These are phyloP conservation scores for Atethmia centrago DNA, from an alignment of 2,888 invertebrate genomes.

Conservation along the genomic window DNA sequence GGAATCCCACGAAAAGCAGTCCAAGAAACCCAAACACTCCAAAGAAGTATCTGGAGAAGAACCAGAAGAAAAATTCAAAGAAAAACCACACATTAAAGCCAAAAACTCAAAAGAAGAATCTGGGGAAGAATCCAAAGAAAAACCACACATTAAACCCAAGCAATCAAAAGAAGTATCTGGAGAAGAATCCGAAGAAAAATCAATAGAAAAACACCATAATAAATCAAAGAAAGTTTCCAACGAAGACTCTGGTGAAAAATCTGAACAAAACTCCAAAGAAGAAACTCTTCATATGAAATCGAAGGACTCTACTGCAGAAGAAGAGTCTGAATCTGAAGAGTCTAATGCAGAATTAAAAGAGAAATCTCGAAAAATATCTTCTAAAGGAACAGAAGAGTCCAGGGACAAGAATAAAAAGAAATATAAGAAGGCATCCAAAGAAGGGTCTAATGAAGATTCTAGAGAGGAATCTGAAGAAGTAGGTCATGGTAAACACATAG, in stretches of 20 bases:
- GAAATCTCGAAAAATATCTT: conserved; percentile 19
- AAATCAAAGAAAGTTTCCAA: neutral
- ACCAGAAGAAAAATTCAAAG: conserved; percentile 1
- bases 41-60: conserved; percentile 33
- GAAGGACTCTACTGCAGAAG: conserved; percentile 8
- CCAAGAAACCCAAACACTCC: neutral
- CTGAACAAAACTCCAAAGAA: neutral
- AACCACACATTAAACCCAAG: neutral
- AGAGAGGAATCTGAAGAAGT: conserved; percentile 18
- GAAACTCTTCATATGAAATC: too few species aligned
- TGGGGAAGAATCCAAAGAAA: conserved; percentile 1
- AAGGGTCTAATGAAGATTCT: conserved; percentile 23
- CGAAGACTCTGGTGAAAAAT: conserved; percentile 28
- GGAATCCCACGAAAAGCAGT: conserved; percentile 14
- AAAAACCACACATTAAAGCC: neutral
- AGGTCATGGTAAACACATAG: conserved; percentile 40
- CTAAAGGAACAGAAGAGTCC: conserved; percentile 1
- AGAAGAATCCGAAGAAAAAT: neutral
- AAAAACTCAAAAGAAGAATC: conserved; percentile 8
- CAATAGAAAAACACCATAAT: neutral
- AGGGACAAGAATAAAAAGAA: conserved; percentile 18
- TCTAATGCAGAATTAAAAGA: conserved; percentile 32
- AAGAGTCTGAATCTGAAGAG: conserved; percentile 24
- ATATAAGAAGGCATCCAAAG: conserved; percentile 24
- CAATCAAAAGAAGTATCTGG: neutral